These are phyloP conservation scores for Trichogramma evanescens DNA, from an alignment of 2,888 invertebrate species.

Conservation along the genomic window DNA sequence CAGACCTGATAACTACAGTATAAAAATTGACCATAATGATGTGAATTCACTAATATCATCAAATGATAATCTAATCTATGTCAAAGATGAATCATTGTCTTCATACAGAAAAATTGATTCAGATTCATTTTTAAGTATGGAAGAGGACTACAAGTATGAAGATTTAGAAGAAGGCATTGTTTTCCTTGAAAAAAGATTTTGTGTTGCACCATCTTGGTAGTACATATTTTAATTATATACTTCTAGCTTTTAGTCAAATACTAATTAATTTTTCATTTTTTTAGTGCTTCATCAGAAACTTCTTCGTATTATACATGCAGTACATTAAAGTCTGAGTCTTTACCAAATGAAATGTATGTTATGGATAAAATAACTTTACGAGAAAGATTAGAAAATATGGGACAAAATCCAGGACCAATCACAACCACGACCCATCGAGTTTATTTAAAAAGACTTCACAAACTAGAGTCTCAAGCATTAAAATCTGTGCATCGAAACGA, in stretches of 20 bases:
- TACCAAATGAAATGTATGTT: constrained; percentile 24
- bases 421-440: constrained; percentile 67
- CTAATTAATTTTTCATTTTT: constrained; percentile 9
- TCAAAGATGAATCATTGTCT: background rate
- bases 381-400: constrained; percentile 58
- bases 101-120: background rate
- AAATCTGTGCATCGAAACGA: background rate
- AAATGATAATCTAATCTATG: background rate
- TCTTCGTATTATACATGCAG: constrained; percentile 21
- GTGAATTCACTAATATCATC: background rate
- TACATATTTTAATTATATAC: constrained; percentile 26
- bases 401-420: constrained; percentile 75
- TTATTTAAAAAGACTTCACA: constrained; percentile 67
- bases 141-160: constrained; percentile 70
- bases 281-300: constrained; percentile 13
- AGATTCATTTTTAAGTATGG: constrained; percentile 53
- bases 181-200: constrained; percentile 60
- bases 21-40: background rate
- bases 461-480: constrained; percentile 42
- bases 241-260: background rate
- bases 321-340: constrained; percentile 18
- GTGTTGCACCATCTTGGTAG: constrained; percentile 54
- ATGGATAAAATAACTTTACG: constrained; percentile 60
- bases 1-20: background rate
- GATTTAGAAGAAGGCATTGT: constrained; percentile 65